A percentile compares a stretch with the other conserved stretches of the same genome.
Evolutionary conservation across 2,888 invertebrate species (phyloP).

Genomic region (Seira sanloemensis): DNA sequence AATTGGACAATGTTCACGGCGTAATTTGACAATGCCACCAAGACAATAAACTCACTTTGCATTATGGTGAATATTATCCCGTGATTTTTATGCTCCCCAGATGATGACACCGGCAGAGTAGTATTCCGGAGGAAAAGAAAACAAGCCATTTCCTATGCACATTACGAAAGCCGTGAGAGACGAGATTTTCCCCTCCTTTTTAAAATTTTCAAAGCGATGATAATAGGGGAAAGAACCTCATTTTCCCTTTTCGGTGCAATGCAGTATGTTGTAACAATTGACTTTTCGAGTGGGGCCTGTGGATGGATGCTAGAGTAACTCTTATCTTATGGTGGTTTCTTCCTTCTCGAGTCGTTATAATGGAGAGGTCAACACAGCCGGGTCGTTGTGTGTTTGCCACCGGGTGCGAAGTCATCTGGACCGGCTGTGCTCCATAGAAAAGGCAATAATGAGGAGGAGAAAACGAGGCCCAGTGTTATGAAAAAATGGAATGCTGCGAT

Average conservation of each 20-base stretch:
- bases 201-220: neutral
- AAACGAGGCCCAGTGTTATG: too few species aligned
- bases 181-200: neutral
- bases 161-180: too few species aligned
- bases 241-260: too few species aligned
- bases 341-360: neutral
- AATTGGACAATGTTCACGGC: neutral
- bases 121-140: conserved; percentile 1
- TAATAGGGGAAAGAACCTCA: too few species aligned
- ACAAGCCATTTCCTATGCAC: conserved; percentile 3
- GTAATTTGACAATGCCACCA: conserved; percentile 6
- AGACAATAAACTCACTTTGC: neutral
- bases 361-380: neutral
- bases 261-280: too few species aligned
- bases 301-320: conserved; percentile 23
- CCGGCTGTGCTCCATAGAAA: neutral
- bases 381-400: too few species aligned
- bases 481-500: neutral
- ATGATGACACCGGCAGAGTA: too few species aligned
- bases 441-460: too few species aligned
- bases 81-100: too few species aligned
- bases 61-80: too few species aligned
- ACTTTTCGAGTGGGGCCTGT: neutral
- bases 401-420: conserved; percentile 14
- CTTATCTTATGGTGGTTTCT: neutral